Evolutionary conservation across 2,113 vertebrate genomes (phyloP).

Genomic region (Callopanchax toddi): DNA sequence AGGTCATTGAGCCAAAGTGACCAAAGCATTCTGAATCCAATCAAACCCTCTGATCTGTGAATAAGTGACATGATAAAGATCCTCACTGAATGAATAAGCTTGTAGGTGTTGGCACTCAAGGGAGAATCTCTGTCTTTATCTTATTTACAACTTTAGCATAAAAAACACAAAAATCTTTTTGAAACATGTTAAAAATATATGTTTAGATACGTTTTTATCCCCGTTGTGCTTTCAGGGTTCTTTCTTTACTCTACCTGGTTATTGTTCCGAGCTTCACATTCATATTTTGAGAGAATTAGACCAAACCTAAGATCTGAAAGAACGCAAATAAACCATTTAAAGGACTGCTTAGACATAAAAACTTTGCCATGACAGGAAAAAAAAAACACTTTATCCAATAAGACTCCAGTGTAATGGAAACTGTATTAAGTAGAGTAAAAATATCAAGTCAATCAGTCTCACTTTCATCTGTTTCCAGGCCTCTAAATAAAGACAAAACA

Average conservation of each 20-base stretch:
- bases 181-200: background rate
- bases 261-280: background rate
- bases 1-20: too few relatives aligned
- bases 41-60: too few relatives aligned
- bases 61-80: too few relatives aligned
- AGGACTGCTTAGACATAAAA: background rate
- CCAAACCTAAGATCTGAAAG: background rate
- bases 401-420: slow-evolving; percentile 35
- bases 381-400: slow-evolving; percentile 32
- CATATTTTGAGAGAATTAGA: background rate
- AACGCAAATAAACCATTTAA: background rate
- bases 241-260: background rate
- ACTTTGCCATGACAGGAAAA: background rate
- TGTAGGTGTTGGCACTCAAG: too few relatives aligned
- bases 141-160: too few relatives aligned
- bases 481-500: slow-evolving; percentile 68
- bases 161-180: too few relatives aligned
- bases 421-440: slow-evolving; percentile 46
- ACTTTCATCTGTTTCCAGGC: slow-evolving; percentile 67
- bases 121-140: too few relatives aligned
- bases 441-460: slow-evolving; percentile 53
- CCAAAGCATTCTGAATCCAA: too few relatives aligned
- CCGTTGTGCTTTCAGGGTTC: too few relatives aligned
- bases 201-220: too few relatives aligned
- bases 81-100: too few relatives aligned